A percentile compares a stretch with the other conserved stretches of the same genome.
These are phyloP conservation scores for Microcebus lehilahytsara DNA, from an alignment of 2,113 vertebrate genomes.

Conservation along the genomic window DNA sequence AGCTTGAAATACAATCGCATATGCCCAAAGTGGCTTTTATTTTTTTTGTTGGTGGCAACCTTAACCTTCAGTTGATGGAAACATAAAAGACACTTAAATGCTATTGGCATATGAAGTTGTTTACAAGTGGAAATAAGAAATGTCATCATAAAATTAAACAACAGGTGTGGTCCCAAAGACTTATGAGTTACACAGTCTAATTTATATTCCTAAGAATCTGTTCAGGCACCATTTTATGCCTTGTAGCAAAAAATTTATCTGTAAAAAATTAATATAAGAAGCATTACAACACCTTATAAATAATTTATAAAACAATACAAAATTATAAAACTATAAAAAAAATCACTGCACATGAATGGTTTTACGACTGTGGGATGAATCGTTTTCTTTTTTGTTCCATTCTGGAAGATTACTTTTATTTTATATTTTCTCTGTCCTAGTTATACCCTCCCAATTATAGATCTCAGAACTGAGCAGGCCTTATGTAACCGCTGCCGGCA, in stretches of 20 bases:
- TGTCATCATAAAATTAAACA: conserved; percentile 76
- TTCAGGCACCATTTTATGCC: conserved; percentile 85
- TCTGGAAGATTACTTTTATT: conserved; percentile 78
- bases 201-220: conserved; percentile 85
- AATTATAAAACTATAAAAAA: conserved; percentile 87
- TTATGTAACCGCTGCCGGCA: conserved; percentile 72
- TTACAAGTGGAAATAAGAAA: conserved; percentile 79
- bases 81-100: conserved; percentile 78
- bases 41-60: conserved; percentile 77
- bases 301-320: conserved; percentile 88
- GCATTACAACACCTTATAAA: conserved; percentile 86
- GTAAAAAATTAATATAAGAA: conserved; percentile 88
- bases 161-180: conserved; percentile 72
- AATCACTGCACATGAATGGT: conserved; percentile 82
- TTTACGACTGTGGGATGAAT: conserved; percentile 81
- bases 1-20: conserved; percentile 79
- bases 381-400: conserved; percentile 74
- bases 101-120: conserved; percentile 67
- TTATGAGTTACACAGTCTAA: conserved; percentile 70
- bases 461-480: conserved; percentile 70
- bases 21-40: conserved; percentile 72
- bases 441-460: conserved; percentile 76
- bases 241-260: conserved; percentile 84
- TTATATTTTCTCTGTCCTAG: conserved; percentile 79
- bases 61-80: conserved; percentile 79